A percentile compares a stretch with the other conserved stretches of the same genome.
phyloP scores from a whole-genome alignment of 2,113 vertebrate species.

The Spea multiplicata region DNA sequence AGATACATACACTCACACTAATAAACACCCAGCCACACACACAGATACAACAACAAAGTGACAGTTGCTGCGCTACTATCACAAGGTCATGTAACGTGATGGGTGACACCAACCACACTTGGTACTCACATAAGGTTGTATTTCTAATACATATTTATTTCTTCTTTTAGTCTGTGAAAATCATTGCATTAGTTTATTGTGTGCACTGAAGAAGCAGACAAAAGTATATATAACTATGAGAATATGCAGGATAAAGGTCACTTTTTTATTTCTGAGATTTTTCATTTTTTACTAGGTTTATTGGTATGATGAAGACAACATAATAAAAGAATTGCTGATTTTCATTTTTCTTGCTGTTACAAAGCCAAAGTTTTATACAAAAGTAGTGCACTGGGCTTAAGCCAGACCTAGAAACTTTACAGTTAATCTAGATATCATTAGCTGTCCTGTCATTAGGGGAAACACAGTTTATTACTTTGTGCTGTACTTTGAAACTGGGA shows the following conservation, averaged over 20 bases:
- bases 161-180: too few species aligned
- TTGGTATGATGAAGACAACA: too few species aligned
- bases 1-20: too few species aligned
- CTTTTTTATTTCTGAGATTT: neutral
- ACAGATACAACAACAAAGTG: neutral
- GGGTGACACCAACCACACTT: too few species aligned
- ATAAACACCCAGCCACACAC: neutral
- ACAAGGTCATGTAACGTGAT: too few species aligned
- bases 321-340: slow-evolving; percentile 16
- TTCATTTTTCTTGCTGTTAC: slow-evolving; percentile 36
- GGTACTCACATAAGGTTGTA: too few species aligned
- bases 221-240: too few species aligned
- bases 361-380: slow-evolving; percentile 43
- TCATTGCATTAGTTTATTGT: too few species aligned
- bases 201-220: too few species aligned
- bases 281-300: too few species aligned
- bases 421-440: slow-evolving; percentile 53
- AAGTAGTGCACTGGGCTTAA: slow-evolving; percentile 28
- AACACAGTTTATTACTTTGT: slow-evolving; percentile 53
- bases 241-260: neutral
- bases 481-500: slow-evolving; percentile 50
- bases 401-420: slow-evolving; percentile 47
- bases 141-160: too few species aligned
- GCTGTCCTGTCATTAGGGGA: slow-evolving; percentile 51
- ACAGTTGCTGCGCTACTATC: too few species aligned